Evolutionary conservation across 2,888 invertebrate genomes (phyloP).

Genomic region (Lochmaea capreae): DNA sequence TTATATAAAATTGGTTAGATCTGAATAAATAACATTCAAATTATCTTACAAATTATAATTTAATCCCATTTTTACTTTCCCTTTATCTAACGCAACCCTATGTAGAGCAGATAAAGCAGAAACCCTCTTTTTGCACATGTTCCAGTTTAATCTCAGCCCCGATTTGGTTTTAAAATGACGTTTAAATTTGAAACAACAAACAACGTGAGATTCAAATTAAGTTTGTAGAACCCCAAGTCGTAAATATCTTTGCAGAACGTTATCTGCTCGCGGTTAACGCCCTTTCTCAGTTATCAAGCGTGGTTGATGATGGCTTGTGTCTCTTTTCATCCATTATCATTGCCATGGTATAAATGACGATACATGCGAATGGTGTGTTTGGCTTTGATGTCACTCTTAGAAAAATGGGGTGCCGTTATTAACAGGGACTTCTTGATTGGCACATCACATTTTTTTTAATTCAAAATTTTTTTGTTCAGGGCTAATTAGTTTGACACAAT

Average conservation of each 20-base stretch:
- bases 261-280: conserved; percentile 53
- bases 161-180: conserved; percentile 33
- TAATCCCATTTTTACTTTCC: neutral
- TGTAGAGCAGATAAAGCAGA: conserved; percentile 6
- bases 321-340: conserved; percentile 42
- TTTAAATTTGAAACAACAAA: conserved; percentile 31
- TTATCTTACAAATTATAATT: neutral
- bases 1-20: no score
- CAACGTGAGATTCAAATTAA: conserved; percentile 40
- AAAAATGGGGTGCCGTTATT: neutral
- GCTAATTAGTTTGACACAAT: no score
- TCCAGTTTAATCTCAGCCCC: conserved; percentile 22
- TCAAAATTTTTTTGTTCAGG: no score
- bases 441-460: no score
- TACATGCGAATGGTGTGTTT: conserved; percentile 46
- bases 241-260: conserved; percentile 50
- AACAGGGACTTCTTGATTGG: no score
- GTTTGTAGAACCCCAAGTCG: conserved; percentile 43
- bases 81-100: conserved; percentile 5
- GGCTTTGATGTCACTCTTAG: conserved; percentile 19
- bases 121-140: conserved; percentile 32
- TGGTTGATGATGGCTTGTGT: conserved; percentile 47
- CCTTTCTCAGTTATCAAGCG: conserved; percentile 49
- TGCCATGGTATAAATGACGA: conserved; percentile 48
- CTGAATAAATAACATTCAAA: neutral